Percentiles rank a stretch among this genome's conserved stretches.
phyloP scores from a whole-genome alignment of 2,797 vertebrate genomes.

The Dallia pectoralis region DNA sequence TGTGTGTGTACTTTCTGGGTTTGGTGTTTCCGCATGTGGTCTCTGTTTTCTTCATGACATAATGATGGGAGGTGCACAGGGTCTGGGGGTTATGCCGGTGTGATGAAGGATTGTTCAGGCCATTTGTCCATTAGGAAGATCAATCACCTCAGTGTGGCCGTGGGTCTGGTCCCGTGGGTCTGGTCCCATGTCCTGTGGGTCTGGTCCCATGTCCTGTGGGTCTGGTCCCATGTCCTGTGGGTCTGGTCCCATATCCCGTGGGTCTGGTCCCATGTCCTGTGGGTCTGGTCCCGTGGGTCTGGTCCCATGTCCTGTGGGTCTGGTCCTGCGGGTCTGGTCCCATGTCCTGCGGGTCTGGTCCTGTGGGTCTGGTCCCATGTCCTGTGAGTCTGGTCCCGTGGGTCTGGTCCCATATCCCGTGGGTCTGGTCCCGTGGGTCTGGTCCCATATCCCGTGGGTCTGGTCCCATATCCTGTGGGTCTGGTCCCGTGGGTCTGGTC shows the following conservation, averaged over 20 bases:
- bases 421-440: too few species aligned
- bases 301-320: neutral
- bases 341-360: neutral
- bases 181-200: neutral
- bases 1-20: slow-evolving; percentile 58
- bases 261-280: neutral
- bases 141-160: neutral
- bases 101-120: slow-evolving; percentile 26
- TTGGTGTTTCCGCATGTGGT: slow-evolving; percentile 36
- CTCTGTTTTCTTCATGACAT: too few species aligned
- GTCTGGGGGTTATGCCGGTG: slow-evolving; percentile 24
- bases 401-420: neutral
- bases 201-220: too few species aligned
- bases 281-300: too few species aligned
- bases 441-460: neutral
- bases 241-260: too few species aligned
- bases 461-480: too few species aligned
- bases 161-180: neutral
- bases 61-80: too few species aligned
- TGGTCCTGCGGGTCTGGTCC: neutral
- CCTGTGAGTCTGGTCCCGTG: too few species aligned
- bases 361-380: neutral
- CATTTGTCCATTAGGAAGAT: slow-evolving; percentile 16
- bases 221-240: neutral
- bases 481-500: too few species aligned